Conservation (phyloP, 2,888 invertebrate species). For the Drosophila rellima region DNA sequence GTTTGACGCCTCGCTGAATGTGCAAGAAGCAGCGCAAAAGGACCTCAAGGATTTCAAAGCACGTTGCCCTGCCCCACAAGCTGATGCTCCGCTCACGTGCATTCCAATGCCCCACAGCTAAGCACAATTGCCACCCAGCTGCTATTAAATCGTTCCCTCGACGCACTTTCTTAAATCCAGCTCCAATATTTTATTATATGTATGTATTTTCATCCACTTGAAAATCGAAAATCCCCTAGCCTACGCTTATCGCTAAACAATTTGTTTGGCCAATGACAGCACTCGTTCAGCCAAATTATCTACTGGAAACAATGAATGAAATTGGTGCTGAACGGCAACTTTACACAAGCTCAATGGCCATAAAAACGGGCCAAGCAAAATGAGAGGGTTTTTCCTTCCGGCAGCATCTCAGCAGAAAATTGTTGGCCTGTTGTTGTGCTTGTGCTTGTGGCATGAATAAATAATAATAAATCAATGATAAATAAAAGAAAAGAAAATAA, state of each 20-base stretch:
- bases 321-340: conserved; percentile 10
- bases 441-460: conserved; percentile 20
- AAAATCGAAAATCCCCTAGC: conserved; percentile 34
- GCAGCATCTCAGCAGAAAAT: neutral
- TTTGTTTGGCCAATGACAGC: conserved; percentile 41
- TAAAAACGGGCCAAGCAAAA: conserved; percentile 25
- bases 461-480: conserved; percentile 36
- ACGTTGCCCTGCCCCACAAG: conserved; percentile 11
- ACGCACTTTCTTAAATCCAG: conserved; percentile 3
- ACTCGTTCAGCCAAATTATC: conserved; percentile 50
- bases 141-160: conserved; percentile 15
- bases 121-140: conserved; percentile 15
- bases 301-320: conserved; percentile 50
- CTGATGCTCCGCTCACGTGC: conserved; percentile 10
- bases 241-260: conserved; percentile 59
- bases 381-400: neutral
- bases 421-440: neutral
- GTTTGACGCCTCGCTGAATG: conserved; percentile 37
- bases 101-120: conserved; percentile 29
- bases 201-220: conserved; percentile 48
- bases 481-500: conserved; percentile 8
- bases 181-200: conserved; percentile 22
- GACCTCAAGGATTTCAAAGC: conserved; percentile 50
- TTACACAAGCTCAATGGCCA: conserved; percentile 14
- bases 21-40: conserved; percentile 23